Conservation (phyloP, 2,113 vertebrate species). For the Sorex fumeus region DNA sequence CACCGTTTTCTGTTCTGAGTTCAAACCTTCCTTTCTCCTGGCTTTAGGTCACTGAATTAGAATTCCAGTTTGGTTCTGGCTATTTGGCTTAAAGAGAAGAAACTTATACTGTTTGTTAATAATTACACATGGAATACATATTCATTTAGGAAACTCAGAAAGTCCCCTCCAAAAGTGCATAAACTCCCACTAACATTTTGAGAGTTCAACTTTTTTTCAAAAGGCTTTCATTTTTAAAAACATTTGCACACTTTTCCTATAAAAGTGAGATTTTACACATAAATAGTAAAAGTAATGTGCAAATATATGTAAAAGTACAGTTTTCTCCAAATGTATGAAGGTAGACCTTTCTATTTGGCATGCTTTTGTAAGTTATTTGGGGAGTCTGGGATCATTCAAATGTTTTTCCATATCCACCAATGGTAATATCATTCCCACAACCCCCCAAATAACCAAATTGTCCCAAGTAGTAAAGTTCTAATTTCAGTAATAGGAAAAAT, state of each 20-base stretch:
- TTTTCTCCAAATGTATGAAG: background rate
- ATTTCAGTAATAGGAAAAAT: background rate
- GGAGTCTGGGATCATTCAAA: background rate
- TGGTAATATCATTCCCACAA: background rate
- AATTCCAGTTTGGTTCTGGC: conserved; percentile 64
- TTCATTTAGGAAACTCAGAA: conserved; percentile 60
- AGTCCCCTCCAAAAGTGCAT: background rate
- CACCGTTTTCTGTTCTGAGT: conserved; percentile 21
- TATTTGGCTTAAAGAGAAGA: conserved; percentile 62
- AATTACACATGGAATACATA: conserved; percentile 30
- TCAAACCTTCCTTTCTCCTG: conserved; percentile 53
- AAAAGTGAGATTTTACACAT: background rate
- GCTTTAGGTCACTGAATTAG: conserved; percentile 69
- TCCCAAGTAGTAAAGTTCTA: background rate
- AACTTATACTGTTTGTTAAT: conserved; percentile 48
- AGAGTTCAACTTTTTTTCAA: background rate
- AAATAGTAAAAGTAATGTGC: background rate
- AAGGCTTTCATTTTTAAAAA: background rate
- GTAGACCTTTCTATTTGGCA: background rate
- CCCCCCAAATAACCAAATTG: background rate
- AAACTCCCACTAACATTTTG: conserved; percentile 9
- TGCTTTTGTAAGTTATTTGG: background rate
- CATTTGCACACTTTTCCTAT: background rate
- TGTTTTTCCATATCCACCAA: background rate
- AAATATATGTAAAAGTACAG: background rate